These are phyloP conservation scores for Poeciliopsis infans DNA, from an alignment of 2,797 vertebrate genomes.

Conservation along the genomic window DNA sequence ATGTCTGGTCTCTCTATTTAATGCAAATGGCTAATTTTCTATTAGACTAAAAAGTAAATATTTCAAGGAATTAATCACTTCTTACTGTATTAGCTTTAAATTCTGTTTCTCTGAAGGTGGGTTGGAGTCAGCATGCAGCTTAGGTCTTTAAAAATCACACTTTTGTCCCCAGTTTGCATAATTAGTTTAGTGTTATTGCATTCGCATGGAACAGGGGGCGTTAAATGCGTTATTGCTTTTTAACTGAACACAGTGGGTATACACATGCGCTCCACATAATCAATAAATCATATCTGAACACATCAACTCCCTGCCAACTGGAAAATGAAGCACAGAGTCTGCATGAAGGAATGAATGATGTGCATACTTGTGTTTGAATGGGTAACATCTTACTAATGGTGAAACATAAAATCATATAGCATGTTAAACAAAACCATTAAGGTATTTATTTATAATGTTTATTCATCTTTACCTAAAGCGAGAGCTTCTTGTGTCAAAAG, in stretches of 20 bases:
- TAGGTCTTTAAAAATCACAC: conserved; percentile 64
- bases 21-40: conserved; percentile 29
- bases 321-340: conserved; percentile 67
- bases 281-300: conserved; percentile 80
- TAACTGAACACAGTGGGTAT: conserved; percentile 79
- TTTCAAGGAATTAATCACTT: conserved; percentile 60
- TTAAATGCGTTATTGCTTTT: conserved; percentile 78
- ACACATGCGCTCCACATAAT: conserved; percentile 75
- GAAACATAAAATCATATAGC: background rate
- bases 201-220: conserved; percentile 70
- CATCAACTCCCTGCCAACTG: conserved; percentile 74
- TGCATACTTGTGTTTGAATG: conserved; percentile 39
- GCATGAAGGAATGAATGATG: background rate
- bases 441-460: background rate
- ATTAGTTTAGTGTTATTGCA: conserved; percentile 79
- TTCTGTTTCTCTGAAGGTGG: conserved; percentile 32
- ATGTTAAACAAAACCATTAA: background rate
- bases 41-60: conserved; percentile 42
- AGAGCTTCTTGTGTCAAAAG: background rate
- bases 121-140: conserved; percentile 27
- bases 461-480: background rate
- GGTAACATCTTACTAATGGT: background rate
- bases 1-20: conserved; percentile 12
- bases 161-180: conserved; percentile 68
- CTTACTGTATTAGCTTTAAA: conserved; percentile 54